Evolutionary conservation across 2,888 invertebrate species (phyloP), one percentile per base, ranked within the genome.

Genomic region (Cheilosia impressa): DNA sequence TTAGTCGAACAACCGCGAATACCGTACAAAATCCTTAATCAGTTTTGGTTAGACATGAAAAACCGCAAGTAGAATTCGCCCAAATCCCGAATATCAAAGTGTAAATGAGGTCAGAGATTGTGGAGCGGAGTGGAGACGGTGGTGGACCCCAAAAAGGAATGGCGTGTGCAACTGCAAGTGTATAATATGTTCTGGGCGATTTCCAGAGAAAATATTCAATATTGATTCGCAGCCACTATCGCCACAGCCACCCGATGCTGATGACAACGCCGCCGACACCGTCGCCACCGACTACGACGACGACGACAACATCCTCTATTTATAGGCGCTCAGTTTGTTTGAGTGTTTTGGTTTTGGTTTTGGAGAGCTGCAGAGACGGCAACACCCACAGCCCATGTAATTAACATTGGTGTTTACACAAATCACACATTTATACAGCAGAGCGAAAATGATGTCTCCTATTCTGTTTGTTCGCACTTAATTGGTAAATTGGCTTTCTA

Each of bases 401-500:
- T 85, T 85, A 85, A 85, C 85, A 85, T 80, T 77, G 76, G 81
- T 85, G 85, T 85, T 85, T 85, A 85, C 85, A 85, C 85, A 85
- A 85, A 85, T 85, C 85, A 81, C 85, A 85, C 50, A 57, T 76
- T 77, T 19, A n/a, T 17, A 13, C 52, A 52, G 13, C 80, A 60
- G 55, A 80, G 66, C 80, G 65, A 62, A 84, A 84, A 84, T 80
- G 84, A 84, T 80, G 84, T 84, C 80, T 84, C 84, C 58, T 80
- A 79, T 81, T 73, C 81, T 85, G 85, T 85, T 85, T 85, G 81
- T 85, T 80, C 66, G 85, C 85, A 81, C 81, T 85, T 85, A 85
- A 85, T 85, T 85, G 85, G 85, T 85, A 85, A 85, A 85, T 85
- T 85, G 81, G 81, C 85, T 81, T 85, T 85, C 81, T 85, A 85